Percentiles rank a stretch among this genome's conserved stretches.
phyloP scores from a whole-genome alignment of 2,797 vertebrate species.

The Martes flavigula region DNA sequence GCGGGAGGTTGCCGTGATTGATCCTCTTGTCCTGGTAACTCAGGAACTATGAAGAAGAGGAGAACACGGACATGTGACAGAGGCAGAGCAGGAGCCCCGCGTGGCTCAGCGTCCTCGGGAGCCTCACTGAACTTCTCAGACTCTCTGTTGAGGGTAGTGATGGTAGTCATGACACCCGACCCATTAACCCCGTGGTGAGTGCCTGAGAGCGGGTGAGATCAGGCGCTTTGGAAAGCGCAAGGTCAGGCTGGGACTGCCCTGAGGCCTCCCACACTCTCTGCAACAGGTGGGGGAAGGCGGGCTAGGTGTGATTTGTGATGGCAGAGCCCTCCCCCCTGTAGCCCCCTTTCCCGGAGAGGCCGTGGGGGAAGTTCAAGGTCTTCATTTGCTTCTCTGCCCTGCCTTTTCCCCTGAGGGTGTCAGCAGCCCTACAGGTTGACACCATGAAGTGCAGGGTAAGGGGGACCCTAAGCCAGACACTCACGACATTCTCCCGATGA shows the following conservation, averaged over 20 bases:
- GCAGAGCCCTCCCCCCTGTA: background rate
- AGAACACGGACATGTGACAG: background rate
- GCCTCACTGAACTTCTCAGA: background rate
- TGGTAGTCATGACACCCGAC: too few species aligned
- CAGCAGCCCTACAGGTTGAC: background rate
- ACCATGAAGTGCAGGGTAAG: background rate
- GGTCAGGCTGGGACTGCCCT: background rate
- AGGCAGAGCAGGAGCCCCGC: background rate
- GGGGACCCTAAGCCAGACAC: conserved; percentile 60
- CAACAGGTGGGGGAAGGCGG: background rate
- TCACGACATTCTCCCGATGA: conserved; percentile 90
- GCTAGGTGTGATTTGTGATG: background rate
- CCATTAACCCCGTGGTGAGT: background rate
- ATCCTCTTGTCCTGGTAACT: conserved; percentile 87
- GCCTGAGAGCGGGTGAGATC: background rate
- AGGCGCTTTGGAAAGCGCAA: background rate
- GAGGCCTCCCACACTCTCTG: background rate
- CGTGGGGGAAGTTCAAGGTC: background rate
- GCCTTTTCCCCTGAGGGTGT: background rate
- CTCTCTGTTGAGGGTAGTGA: background rate
- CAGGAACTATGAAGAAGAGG: conserved; percentile 87
- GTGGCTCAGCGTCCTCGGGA: background rate
- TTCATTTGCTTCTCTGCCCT: background rate
- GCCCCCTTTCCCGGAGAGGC: background rate
- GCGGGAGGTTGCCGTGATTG: conserved; percentile 81